Base-by-base conservation (phyloP, 30 jellyfish, hydroid and myxozoan species). In the Chironex yamaguchii region DNA sequence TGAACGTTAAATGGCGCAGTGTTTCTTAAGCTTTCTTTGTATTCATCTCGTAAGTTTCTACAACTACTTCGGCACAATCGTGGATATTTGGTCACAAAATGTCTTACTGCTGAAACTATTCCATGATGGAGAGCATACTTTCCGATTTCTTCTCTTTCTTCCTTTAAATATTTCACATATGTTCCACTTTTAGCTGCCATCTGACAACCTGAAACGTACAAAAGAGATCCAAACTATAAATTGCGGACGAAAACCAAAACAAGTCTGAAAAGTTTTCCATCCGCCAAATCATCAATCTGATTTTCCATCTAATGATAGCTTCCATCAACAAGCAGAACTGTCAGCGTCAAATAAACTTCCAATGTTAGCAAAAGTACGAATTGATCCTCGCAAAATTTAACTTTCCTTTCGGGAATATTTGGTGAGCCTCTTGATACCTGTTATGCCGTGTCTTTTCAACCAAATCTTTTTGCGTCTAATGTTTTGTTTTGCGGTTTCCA, bases 401-500 rank as follows among this genome's bases (percentile, higher is more conserved):
- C 17, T 42, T 42, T 17, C 17, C 58, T 17, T 42, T 9, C 17
- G 58, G 58, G 58, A 42, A 42, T 42, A 42, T 42, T 42, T 42
- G 9, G 58, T 6, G 13, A 6, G 58, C 17, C 58, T 42, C 13
- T 42, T 42, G 58, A 42, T 42, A 42, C 58, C 58, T 42, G 58
- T 42, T 42, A 17, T 42, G 58, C 17, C 58, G 9, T 42, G 17
- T 17, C 58, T 42, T 42, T 42, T 42, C 58, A 42, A n/a, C 58
- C 13, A 42, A 42, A 42, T 42, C 58, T 42, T 42, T 42, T 42
- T 42, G 58, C 58, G 58, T 42, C 58, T 42, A 17, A 42, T 42
- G 58, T 42, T 42, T 42, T 42, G 58, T 42, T 42, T 42, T 42
- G 58, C 58, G 58, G 58, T 42, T 42, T 42, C 58, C 58, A 42